A percentile compares a stretch with the other conserved stretches of the same genome.
These are phyloP conservation scores for Acrocephalus kingi DNA, from an alignment of 2,113 vertebrate species.

Conservation along the genomic window DNA sequence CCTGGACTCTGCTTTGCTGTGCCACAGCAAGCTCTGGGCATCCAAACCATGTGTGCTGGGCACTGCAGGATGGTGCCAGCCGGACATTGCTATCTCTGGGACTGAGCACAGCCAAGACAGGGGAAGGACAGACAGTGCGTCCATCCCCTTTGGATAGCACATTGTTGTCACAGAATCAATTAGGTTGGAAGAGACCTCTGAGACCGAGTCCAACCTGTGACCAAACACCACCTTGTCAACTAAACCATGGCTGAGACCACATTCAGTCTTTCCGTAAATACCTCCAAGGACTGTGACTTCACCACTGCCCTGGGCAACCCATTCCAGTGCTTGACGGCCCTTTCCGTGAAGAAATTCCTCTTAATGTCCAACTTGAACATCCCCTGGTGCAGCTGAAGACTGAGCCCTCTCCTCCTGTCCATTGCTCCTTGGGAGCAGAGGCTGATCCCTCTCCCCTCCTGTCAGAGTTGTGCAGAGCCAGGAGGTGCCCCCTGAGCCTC, in stretches of 20 bases:
- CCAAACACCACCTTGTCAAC: neutral
- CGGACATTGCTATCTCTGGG: fast-evolving
- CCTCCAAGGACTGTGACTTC: no score
- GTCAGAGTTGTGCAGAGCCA: neutral
- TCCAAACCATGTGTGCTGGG: fast-evolving
- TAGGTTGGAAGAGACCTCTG: neutral
- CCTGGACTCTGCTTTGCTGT: neutral
- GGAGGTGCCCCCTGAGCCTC: neutral
- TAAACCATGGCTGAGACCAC: neutral
- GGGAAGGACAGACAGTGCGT: neutral
- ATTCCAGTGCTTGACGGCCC: neutral
- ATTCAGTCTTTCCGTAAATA: neutral
- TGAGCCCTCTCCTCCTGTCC: no score
- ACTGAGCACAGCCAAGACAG: neutral
- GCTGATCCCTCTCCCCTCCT: no score
- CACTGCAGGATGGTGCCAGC: neutral
- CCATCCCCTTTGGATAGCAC: neutral
- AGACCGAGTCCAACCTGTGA: neutral
- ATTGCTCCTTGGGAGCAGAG: neutral
- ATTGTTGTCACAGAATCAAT: neutral
- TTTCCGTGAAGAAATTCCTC: neutral
- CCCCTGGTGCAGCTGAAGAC: neutral
- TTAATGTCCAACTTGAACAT: neutral
- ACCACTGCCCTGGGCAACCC: neutral
- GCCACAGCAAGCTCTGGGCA: neutral